Evolutionary conservation across 1,140 invertebrate species (phyloP).

Genomic region (Antheraea mylitta): DNA sequence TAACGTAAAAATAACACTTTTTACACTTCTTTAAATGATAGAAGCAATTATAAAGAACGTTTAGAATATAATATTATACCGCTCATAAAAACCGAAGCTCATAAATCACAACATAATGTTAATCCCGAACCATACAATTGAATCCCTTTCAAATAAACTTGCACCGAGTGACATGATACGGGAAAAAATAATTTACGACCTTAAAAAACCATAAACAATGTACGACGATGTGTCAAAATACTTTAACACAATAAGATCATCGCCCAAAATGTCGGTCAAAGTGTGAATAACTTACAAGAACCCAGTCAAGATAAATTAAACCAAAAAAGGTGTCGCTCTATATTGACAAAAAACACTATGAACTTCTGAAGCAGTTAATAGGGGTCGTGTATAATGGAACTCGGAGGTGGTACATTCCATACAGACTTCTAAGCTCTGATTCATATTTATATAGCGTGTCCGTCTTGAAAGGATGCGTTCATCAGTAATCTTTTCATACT

Average conservation of each 20-base stretch:
- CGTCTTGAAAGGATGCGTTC: slow-evolving; percentile 42
- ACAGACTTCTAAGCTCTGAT: slow-evolving; percentile 32
- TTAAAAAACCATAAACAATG: slow-evolving; percentile 60
- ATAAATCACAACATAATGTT: slow-evolving; percentile 63
- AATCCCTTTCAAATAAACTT: slow-evolving; percentile 50
- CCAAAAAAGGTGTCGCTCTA: slow-evolving; percentile 55
- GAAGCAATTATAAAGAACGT: not conserved
- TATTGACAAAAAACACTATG: slow-evolving; percentile 67
- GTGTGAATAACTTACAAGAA: slow-evolving; percentile 38
- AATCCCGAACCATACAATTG: slow-evolving; percentile 48
- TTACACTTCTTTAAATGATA: not conserved
- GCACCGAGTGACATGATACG: slow-evolving; percentile 24
- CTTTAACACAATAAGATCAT: slow-evolving; percentile 54
- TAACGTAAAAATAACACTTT: too few species aligned
- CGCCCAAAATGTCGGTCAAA: slow-evolving; percentile 40
- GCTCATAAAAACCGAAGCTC: slow-evolving; percentile 24
- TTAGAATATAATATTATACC: not conserved
- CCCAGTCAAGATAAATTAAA: slow-evolving; percentile 31
- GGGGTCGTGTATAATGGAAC: slow-evolving; percentile 39
- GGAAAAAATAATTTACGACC: slow-evolving; percentile 62
- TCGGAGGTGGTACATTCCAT: slow-evolving; percentile 42
- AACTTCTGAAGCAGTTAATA: slow-evolving; percentile 74
- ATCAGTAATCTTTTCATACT: slow-evolving; percentile 30
- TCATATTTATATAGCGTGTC: slow-evolving; percentile 48
- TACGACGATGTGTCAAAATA: slow-evolving; percentile 72